Base-by-base conservation (phyloP, 2,888 invertebrate genomes). In the Sialis fuliginosa region DNA sequence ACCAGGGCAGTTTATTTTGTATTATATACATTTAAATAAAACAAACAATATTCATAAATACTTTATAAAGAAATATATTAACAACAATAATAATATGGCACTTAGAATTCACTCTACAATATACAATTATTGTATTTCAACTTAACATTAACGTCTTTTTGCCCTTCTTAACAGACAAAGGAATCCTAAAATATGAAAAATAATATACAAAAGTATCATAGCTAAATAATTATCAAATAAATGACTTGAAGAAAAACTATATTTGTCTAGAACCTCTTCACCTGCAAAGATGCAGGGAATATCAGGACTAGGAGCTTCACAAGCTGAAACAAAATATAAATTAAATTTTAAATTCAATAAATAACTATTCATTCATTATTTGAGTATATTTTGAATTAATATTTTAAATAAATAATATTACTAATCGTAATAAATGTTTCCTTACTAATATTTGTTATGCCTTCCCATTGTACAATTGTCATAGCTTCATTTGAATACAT, bases 401-500 rank as follows among this genome's bases (percentile, higher is more conserved):
- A 22, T 22, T 22, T 22, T 22, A 22, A 22, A 22, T 22, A 22
- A 22, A 22, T 22, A 22, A 22, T 37, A 37, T 7, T 7, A 6
- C 6, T 10, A 37, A 37, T 7, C n/a, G 8, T 37, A 6, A 37
- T 6, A 8, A 37, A 10, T 2, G 12, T 37, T 37, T 37, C 67
- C 74, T 74, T 67, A 85, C 82, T 75, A 53, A 82, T 83, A 59
- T 83, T 81, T 47, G 72, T 68, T 2, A 87, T 71, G 8, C 78
- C 80, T 45, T 76, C 70, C 90, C 88, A 89, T 57, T 89, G 89
- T 9, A 84, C 64, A 52, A 87, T 81, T 44, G 79, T 80, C 67
- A 89, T 73, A 0, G 84, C 81, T 68, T 89, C 89, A 54, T 85
- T 87, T 8, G 86, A 82, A 62, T 89, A 87, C 73, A 87, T 77